Evolutionary conservation across 92 coral and sea anemone genomes (phyloP), one percentile per base, ranked within the genome.

Genomic region (Phenganax subtilis): DNA sequence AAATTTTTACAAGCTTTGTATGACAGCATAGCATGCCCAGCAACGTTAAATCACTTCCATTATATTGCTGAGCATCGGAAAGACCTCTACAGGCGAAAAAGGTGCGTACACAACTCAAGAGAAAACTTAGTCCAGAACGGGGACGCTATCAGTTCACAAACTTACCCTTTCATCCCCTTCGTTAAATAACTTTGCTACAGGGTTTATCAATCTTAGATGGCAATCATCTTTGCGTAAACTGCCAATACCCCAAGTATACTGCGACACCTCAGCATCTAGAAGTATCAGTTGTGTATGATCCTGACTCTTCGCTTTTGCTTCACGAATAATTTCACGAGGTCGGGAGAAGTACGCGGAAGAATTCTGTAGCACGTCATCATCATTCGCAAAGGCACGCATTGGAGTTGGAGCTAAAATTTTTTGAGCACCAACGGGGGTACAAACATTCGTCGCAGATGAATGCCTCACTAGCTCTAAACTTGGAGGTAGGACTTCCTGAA

Each of bases 81-180:
- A 1, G 47, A 2, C 5, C 47, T 37, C 3, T 37, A 37, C 3
- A 37, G 5, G 47, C 47, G 47, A 37, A 37, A 37, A 37, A 37
- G 47, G 3, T 37, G 3, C 5, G 47, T 5, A 5, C 47, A 37
- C 47, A 37, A 37, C 3, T 37, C 47, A 37, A 37, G 5, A 5
- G 47, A 37, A 37, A 37, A 37, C 47, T 37, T 37, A 37, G 47
- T 37, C 47, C 47, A 37, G 47, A 37, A 37, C 47, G 47, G 47
- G 47, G 47, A 37, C 2, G 5, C 47, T 37, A 37, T 37, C 47
- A 37, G 47, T 37, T 37, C 3, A 37, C 44, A 56, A 17, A 90
- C 90, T 75, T 80, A 90, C 93, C 91, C 44, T 55, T 30, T 89
- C 89, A 71, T 90, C 93, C 53, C 91, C 89, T 30, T 88, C 89